Evolutionary conservation across 2,113 vertebrate genomes (phyloP).

Genomic region (Oncorhynchus nerka): DNA sequence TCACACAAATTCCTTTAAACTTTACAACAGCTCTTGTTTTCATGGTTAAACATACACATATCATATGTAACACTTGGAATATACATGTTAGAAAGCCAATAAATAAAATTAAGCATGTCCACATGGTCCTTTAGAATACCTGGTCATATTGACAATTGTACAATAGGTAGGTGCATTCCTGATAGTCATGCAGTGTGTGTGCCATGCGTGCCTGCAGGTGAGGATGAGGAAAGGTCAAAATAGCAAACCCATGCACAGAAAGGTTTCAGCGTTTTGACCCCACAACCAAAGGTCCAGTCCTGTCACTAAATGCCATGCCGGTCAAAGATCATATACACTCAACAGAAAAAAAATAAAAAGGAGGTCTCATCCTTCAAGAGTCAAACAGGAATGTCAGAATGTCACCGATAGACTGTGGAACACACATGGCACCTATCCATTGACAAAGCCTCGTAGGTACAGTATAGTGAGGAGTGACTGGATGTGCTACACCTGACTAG

Average conservation of each 20-base stretch:
- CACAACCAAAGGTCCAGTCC: background rate
- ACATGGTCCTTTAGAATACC: background rate
- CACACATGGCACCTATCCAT: too few species aligned
- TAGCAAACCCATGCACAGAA: background rate
- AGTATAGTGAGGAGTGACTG: background rate
- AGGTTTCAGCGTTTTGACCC: background rate
- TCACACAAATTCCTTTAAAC: background rate
- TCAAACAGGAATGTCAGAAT: too few species aligned
- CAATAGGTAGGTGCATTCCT: background rate
- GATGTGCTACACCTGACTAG: slow-evolving; percentile 14
- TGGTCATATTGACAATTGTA: background rate
- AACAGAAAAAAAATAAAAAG: too few species aligned
- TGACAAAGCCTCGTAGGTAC: too few species aligned
- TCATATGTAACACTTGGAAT: background rate
- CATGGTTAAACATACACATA: background rate
- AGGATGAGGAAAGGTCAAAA: background rate
- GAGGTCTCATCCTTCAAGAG: too few species aligned
- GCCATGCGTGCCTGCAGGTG: background rate
- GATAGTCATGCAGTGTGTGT: background rate
- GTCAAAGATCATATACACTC: too few species aligned
- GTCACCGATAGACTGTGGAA: too few species aligned
- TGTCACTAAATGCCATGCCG: too few species aligned
- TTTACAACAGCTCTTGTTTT: background rate
- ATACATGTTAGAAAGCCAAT: background rate
- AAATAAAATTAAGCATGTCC: background rate